A percentile compares a stretch with the other conserved stretches of the same genome.
phyloP scores from a whole-genome alignment of 2,113 vertebrate genomes.

The Mormyrus iriodes region DNA sequence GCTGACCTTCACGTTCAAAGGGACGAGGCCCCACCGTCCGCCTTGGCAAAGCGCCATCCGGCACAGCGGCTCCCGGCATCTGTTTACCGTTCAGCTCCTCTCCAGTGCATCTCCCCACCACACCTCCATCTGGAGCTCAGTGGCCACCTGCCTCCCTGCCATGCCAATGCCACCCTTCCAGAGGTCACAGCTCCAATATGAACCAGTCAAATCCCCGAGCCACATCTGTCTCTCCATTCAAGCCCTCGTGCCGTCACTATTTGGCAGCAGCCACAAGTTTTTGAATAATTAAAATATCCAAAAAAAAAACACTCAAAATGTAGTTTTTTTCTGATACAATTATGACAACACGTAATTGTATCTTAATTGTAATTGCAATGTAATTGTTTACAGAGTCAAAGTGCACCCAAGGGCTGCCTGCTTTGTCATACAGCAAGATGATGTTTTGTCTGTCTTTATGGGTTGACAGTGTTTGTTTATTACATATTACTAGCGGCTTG shows the following conservation, averaged over 20 bases:
- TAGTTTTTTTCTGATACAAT: background rate
- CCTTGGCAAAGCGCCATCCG: constrained; percentile 21
- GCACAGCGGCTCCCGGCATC: constrained; percentile 11
- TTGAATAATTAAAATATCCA: background rate
- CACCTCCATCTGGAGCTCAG: constrained; percentile 45
- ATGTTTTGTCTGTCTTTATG: background rate
- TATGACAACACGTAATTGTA: background rate
- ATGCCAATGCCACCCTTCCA: constrained; percentile 26
- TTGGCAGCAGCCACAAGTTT: background rate
- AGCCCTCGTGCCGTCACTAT: background rate
- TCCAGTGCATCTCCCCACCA: background rate
- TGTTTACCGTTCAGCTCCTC: background rate
- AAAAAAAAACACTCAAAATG: background rate
- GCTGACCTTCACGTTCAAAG: constrained; percentile 15
- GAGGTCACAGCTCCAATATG: background rate
- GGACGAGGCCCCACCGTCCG: constrained; percentile 19
- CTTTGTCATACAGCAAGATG: background rate
- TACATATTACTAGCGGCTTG: background rate
- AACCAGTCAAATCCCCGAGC: background rate
- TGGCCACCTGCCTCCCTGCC: constrained; percentile 45
- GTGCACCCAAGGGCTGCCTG: background rate
- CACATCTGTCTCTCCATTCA: background rate
- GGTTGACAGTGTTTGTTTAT: background rate
- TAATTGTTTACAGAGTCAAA: background rate
- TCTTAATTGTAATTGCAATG: background rate